Evolutionary conservation across 2,797 vertebrate species (phyloP), one percentile per base, ranked within the genome.

Genomic region (Diglossa cyanea): DNA sequence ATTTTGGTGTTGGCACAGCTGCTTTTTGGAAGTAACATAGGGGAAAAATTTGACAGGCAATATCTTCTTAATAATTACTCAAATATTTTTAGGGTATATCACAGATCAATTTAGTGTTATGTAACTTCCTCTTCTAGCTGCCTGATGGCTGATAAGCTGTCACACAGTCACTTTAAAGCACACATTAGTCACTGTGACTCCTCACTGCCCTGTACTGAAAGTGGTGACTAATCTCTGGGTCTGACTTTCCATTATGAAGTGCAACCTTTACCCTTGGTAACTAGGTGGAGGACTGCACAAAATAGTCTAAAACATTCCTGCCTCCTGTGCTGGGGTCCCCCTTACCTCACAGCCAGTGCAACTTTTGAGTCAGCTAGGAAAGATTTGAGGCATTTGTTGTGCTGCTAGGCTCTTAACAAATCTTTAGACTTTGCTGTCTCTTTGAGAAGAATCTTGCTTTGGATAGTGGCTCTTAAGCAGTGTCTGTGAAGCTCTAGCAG

Each of bases 131-230:
- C 39, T 75, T 90, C 23, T 65, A 73, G 71, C 48, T 93, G 58
- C 33, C 45, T 80, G 82, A 17, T 83, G 67, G 33, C 51, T 81
- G 85, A 93, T 86, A 85, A 62, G 25, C 62, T 83, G 51, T 39
- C 62, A 40, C 45, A 45, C 50, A 73, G 63, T 73, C 86, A 62
- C 67, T 82, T 88, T 58, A 85, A 88, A 95, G 51, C 62, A 88
- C 37, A 40, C 55, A 85, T 97, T 87, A 96, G 79, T 97, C 94
- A 96, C 60, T 16, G 44, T n/a, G 51, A 44, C 81, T 93, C 37
- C 40, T 88, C 67, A 55, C 66, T 1, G 0, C 78, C 73, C 60
- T 95, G 60, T 45, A 18, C 87, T 65, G 72, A 87, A 81, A 90
- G 58, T 66, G 31, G 57, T 96, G 94, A 96, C 76, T 95, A 88